Conservation (phyloP, 2,113 vertebrate genomes). For the Gavialis gangeticus region DNA sequence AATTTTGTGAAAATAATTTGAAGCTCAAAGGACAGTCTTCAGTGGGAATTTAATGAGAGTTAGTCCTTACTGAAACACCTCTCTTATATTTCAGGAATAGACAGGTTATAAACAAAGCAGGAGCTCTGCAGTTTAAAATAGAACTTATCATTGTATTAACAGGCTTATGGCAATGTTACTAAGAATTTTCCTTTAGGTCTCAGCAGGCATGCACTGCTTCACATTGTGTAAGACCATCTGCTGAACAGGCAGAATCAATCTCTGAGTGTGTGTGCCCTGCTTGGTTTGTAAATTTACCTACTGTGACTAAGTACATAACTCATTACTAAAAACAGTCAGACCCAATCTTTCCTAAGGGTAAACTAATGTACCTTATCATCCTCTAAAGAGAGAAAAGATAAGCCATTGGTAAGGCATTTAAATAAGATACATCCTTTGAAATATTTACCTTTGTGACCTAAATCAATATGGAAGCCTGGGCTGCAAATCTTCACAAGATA, state of each 20-base stretch:
- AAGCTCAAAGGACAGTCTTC: not conserved
- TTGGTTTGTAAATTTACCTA: slow-evolving; percentile 60
- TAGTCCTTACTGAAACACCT: slow-evolving; percentile 36
- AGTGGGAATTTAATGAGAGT: not conserved
- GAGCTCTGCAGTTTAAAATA: slow-evolving; percentile 40
- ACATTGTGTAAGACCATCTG: slow-evolving; percentile 61
- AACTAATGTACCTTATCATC: slow-evolving; percentile 52
- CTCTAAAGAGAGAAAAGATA: slow-evolving; percentile 25
- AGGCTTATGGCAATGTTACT: slow-evolving; percentile 55
- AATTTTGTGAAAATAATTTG: slow-evolving; percentile 4
- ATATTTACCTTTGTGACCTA: slow-evolving; percentile 19
- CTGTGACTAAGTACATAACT: slow-evolving; percentile 64
- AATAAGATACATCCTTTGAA: slow-evolving; percentile 30
- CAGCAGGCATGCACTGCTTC: slow-evolving; percentile 41
- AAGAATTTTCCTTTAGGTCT: slow-evolving; percentile 64
- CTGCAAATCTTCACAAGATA: slow-evolving; percentile 40
- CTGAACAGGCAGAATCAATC: slow-evolving; percentile 58
- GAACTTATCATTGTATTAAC: slow-evolving; percentile 50
- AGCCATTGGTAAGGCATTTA: slow-evolving; percentile 25
- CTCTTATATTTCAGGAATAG: slow-evolving; percentile 37
- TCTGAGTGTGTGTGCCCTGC: slow-evolving; percentile 29
- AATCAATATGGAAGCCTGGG: slow-evolving; percentile 24
- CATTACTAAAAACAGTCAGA: slow-evolving; percentile 73
- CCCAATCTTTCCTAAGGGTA: slow-evolving; percentile 56
- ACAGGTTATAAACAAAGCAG: slow-evolving; percentile 48